Base-by-base conservation (phyloP, 30 jellyfish, hydroid and myxozoan species). In the Aurelia aurita region DNA sequence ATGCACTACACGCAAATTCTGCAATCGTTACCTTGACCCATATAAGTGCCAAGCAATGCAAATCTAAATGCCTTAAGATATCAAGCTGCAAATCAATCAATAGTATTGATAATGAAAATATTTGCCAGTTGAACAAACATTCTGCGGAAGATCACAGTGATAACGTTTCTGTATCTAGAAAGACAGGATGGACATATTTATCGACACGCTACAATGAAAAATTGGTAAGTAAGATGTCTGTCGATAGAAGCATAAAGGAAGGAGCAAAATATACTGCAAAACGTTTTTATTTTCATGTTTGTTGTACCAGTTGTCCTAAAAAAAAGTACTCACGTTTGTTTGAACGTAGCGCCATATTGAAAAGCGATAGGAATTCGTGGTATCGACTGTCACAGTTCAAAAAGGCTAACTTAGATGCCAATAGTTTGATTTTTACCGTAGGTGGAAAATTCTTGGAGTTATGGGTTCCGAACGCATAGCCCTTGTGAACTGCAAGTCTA, bases 171-270 rank as follows among this genome's bases (percentile, higher is more conserved):
- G 27, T 65, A 9, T 28, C 77, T 19, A 23, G 11, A 20, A 65
- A 28, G 77, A 25, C 15, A 28, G 77, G 57, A 22, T 65, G 77
- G 77, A 65, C 77, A 2, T 65, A 65, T 65, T 55, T 12, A 11
- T 28, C 77, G 5, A 65, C 77, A 28, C 15, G 39, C 21, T 65
- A 65, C 57, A 65, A 65, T 14, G 22, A 28, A 2, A 22, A 25
- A 2, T 26, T 28, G 77, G 77, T 65, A 29, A 19, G 34, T 23
- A 6, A 9, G 12, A 15, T 60, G 7, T 2, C 18, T 31, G 43
- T 31, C 43, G 5, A 31, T 31, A 3, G 43, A 31, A 5, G 43
- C 43, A 2, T 31, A 5, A 3, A 2, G 5, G 5, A 0, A 31
- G 43, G 3, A 31, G 43, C 2, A 31, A 31, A 2, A 31, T 31